Evolutionary conservation across 2,888 invertebrate genomes (phyloP).

Genomic region (Schrankia costaestrigalis): DNA sequence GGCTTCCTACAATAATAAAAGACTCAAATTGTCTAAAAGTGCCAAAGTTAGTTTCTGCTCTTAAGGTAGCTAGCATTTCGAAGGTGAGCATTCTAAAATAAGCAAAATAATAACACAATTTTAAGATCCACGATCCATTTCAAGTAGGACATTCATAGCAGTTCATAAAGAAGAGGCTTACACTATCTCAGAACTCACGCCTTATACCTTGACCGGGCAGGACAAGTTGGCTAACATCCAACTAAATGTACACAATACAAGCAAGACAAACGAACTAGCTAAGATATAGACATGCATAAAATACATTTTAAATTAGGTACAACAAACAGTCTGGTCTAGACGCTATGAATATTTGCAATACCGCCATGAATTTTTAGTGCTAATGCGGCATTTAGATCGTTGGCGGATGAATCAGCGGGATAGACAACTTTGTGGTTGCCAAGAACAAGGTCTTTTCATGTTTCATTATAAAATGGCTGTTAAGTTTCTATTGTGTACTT

Average conservation of each 20-base stretch:
- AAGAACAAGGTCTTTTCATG: too few species aligned
- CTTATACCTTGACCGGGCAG: conserved; percentile 29
- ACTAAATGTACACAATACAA: conserved; percentile 32
- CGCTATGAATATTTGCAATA: conserved; percentile 28
- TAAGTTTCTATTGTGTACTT: too few species aligned
- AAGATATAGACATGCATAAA: conserved; percentile 43
- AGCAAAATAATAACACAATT: too few species aligned
- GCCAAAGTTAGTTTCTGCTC: too few species aligned
- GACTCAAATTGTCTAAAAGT: too few species aligned
- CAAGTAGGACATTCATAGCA: too few species aligned
- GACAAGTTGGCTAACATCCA: conserved; percentile 31
- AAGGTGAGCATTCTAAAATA: too few species aligned
- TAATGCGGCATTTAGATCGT: conserved; percentile 16
- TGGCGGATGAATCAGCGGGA: conserved; percentile 15
- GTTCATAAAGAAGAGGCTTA: conserved; percentile 4
- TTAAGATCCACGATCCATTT: too few species aligned
- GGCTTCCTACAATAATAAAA: too few species aligned
- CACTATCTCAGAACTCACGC: conserved; percentile 15
- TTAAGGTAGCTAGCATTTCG: too few species aligned
- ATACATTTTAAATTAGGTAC: conserved; percentile 40
- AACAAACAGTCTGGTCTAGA: conserved; percentile 17
- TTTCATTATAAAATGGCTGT: too few species aligned
- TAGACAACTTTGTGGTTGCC: too few species aligned
- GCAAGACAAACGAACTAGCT: conserved; percentile 29
- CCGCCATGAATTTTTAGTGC: conserved; percentile 23